phyloP scores from a whole-genome alignment of 2,888 invertebrate species.

The Polymixis flavicincta region DNA sequence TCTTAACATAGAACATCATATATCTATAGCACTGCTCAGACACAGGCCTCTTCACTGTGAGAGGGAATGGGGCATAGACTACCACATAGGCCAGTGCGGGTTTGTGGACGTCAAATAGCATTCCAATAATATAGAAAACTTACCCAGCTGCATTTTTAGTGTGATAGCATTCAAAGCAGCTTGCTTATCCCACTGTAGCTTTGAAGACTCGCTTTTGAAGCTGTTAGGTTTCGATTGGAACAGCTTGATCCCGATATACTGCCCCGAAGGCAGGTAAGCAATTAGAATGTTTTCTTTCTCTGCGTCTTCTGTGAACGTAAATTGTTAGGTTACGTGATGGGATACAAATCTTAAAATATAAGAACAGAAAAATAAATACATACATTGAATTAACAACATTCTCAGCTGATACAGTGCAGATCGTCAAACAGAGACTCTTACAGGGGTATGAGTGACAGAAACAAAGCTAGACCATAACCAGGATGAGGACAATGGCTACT shows the following conservation, averaged over 20 bases:
- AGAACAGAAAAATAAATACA: not conserved
- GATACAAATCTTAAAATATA: not conserved
- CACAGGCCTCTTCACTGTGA: too few relatives aligned
- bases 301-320: slow-evolving; percentile 74
- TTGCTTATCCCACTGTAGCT: slow-evolving; percentile 92
- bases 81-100: too few relatives aligned
- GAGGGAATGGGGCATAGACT: too few relatives aligned
- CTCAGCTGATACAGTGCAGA: not conserved
- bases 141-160: slow-evolving; percentile 91
- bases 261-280: slow-evolving; percentile 91
- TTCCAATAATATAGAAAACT: slow-evolving; percentile 36
- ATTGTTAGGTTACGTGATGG: not conserved
- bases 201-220: slow-evolving; percentile 91
- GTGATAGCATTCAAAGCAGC: slow-evolving; percentile 91
- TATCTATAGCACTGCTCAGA: too few relatives aligned
- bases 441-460: not conserved
- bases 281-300: slow-evolving; percentile 91
- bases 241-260: slow-evolving; percentile 92
- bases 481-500: too few relatives aligned
- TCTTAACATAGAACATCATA: too few relatives aligned
- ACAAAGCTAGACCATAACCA: not conserved
- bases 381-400: not conserved
- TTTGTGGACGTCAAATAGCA: too few relatives aligned
- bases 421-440: too few relatives aligned
- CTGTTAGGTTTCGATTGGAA: slow-evolving; percentile 91